phyloP scores from a whole-genome alignment of 2,113 vertebrate genomes.

The Excalfactoria chinensis region DNA sequence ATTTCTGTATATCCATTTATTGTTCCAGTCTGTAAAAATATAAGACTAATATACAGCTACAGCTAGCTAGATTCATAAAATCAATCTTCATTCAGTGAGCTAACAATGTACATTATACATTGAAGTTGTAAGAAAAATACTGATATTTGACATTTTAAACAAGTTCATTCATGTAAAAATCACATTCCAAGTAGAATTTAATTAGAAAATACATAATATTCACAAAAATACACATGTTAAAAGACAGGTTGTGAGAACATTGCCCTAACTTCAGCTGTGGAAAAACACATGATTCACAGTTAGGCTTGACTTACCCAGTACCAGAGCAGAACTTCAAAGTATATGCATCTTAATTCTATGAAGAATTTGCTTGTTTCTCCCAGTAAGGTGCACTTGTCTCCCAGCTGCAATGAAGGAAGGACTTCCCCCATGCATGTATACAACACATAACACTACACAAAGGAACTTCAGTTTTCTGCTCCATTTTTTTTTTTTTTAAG shows the following conservation, averaged over 20 bases:
- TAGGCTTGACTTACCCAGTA: constrained; percentile 76
- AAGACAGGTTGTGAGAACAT: constrained; percentile 76
- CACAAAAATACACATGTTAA: constrained; percentile 80
- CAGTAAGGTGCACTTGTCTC: constrained; percentile 73
- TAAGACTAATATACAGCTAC: constrained; percentile 80
- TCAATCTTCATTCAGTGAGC: constrained; percentile 83
- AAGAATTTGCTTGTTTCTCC: constrained; percentile 53
- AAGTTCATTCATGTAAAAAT: constrained; percentile 86
- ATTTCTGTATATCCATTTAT: constrained; percentile 78
- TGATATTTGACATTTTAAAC: constrained; percentile 86
- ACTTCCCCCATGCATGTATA: background rate
- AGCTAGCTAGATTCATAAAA: constrained; percentile 83
- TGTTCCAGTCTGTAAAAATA: constrained; percentile 84
- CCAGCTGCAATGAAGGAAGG: background rate
- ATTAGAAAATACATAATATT: constrained; percentile 85
- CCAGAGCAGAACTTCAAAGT: constrained; percentile 47
- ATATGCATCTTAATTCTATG: constrained; percentile 58
- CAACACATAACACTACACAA: constrained; percentile 47
- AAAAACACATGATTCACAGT: constrained; percentile 80
- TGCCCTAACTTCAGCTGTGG: constrained; percentile 75
- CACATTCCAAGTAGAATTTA: constrained; percentile 83
- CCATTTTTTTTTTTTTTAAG: background rate
- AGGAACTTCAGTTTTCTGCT: constrained; percentile 46
- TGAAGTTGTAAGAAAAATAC: constrained; percentile 88
- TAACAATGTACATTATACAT: constrained; percentile 84